These are phyloP conservation scores for Enchytraeus crypticus DNA, from an alignment of 2,888 invertebrate genomes.

Conservation along the genomic window DNA sequence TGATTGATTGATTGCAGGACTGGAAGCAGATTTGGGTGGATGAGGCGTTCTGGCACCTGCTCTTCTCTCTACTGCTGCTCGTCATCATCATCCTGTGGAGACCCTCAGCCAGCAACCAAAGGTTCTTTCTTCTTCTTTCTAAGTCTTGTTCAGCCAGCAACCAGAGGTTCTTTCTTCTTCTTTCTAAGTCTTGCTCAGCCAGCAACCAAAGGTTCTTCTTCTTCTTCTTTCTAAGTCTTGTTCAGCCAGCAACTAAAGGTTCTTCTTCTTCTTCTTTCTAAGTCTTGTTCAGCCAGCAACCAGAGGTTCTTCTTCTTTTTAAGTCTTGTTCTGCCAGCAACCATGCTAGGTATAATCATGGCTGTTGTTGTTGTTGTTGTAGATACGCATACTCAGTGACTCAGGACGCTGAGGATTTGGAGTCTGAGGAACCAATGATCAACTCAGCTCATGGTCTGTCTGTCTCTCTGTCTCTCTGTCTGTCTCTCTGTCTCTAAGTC, in stretches of 20 bases:
- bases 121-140: conserved; percentile 52
- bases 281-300: background rate
- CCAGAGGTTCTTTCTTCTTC: background rate
- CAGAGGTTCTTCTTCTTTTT: background rate
- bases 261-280: too few species aligned
- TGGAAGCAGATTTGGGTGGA: conserved; percentile 79
- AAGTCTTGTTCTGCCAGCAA: background rate
- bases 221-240: background rate
- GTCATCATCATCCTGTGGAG: conserved; percentile 92
- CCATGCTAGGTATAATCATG: too few species aligned
- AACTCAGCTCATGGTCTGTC: conserved; percentile 77
- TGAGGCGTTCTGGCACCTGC: conserved; percentile 87
- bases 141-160: background rate
- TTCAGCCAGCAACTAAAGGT: background rate
- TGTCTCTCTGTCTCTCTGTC: too few species aligned
- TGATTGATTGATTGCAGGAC: too few species aligned
- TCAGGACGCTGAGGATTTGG: conserved; percentile 62
- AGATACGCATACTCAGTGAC: conserved; percentile 80
- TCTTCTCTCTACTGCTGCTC: conserved; percentile 75
- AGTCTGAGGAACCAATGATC: conserved; percentile 72
- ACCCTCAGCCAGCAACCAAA: conserved; percentile 88
- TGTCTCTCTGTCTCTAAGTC: too few species aligned
- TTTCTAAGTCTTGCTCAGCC: background rate
- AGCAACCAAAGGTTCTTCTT: background rate
- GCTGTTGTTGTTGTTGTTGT: too few species aligned